These are phyloP conservation scores for Hyles vespertilio DNA, from an alignment of 1,140 invertebrate genomes.

Conservation along the genomic window DNA sequence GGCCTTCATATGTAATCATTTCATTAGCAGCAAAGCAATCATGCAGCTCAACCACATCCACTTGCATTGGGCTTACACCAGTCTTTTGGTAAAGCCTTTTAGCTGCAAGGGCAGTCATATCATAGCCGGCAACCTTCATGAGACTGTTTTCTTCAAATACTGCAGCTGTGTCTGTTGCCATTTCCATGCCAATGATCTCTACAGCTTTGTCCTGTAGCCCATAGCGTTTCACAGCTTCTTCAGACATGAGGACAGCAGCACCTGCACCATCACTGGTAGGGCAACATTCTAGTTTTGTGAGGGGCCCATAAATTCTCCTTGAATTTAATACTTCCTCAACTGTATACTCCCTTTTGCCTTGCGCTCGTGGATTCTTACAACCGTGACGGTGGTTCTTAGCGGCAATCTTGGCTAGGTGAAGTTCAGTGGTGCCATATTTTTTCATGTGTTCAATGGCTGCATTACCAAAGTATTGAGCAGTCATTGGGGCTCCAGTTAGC, in stretches of 20 bases:
- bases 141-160: constrained; percentile 90
- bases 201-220: constrained; percentile 91
- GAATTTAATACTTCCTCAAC: constrained; percentile 93
- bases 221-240: constrained; percentile 91
- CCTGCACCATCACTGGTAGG: constrained; percentile 98
- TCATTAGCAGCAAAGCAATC: constrained; percentile 99
- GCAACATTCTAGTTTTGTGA: constrained; percentile 97
- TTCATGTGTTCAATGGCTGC: constrained; percentile 98
- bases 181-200: constrained; percentile 97
- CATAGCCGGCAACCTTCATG: constrained; percentile 96
- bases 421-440: constrained; percentile 94
- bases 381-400: constrained; percentile 99
- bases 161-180: constrained; percentile 92
- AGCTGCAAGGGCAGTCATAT: constrained; percentile 94
- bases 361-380: constrained; percentile 95
- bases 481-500: constrained; percentile 87
- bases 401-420: constrained; percentile 98
- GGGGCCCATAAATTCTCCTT: constrained; percentile 88
- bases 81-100: constrained; percentile 87
- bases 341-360: constrained; percentile 93
- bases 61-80: constrained; percentile 84
- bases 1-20: constrained; percentile 97
- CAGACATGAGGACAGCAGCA: constrained; percentile 92
- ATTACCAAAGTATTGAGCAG: constrained; percentile 97
- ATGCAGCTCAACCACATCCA: constrained; percentile 98